These are phyloP conservation scores for Erpornis zantholeuca DNA, from an alignment of 2,113 vertebrate species.

Conservation along the genomic window DNA sequence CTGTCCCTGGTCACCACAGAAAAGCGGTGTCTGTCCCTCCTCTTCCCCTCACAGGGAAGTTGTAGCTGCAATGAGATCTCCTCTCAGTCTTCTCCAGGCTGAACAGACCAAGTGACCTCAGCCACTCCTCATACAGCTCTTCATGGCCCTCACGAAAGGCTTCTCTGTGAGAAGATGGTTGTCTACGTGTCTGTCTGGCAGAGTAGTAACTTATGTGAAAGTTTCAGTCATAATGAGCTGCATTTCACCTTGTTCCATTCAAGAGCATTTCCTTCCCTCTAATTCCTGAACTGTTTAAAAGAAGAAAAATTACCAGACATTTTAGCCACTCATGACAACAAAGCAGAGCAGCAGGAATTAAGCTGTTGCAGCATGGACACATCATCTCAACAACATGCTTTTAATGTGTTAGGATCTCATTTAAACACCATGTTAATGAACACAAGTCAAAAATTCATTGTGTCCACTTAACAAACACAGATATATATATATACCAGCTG, in stretches of 20 bases:
- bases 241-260: not conserved
- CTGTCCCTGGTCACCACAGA: not conserved
- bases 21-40: accelerated
- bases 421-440: not conserved
- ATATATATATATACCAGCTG: not conserved
- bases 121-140: not conserved
- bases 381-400: not conserved
- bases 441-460: not conserved
- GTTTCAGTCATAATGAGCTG: not conserved
- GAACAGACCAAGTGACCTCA: not conserved
- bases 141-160: not conserved
- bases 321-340: not conserved
- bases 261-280: not conserved
- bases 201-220: not conserved
- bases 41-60: accelerated
- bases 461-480: not conserved
- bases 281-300: not conserved
- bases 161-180: not conserved
- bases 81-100: not conserved
- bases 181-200: not conserved
- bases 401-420: not conserved
- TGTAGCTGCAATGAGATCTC: not conserved
- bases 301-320: not conserved
- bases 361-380: not conserved
- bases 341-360: not conserved